A percentile compares a stretch with the other conserved stretches of the same genome.
Conservation (phyloP, 2,797 vertebrate species). For the Pipistrellus pipistrellus region DNA sequence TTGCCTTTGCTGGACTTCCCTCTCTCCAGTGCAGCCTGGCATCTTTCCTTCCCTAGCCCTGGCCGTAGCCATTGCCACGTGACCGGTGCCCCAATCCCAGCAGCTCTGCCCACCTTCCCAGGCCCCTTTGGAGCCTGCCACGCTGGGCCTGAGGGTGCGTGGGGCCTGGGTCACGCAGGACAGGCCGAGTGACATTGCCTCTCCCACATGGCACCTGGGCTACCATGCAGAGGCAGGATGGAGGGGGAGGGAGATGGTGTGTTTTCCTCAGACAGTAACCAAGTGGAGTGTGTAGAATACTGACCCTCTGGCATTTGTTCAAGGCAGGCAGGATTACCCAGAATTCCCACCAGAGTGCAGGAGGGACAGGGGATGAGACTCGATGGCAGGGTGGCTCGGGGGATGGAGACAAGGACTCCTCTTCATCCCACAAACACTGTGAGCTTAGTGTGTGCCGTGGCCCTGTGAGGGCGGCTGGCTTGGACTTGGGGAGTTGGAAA, state of each 20-base stretch:
- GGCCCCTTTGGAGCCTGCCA: neutral
- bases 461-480: neutral
- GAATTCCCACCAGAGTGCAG: neutral
- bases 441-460: neutral
- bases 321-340: neutral
- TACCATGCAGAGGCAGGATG: neutral
- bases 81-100: neutral
- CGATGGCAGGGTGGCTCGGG: neutral
- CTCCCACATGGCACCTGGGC: neutral
- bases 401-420: neutral
- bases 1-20: neutral
- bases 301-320: neutral
- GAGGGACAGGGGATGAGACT: neutral
- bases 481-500: slow-evolving; percentile 20
- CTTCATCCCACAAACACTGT: neutral
- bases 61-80: neutral
- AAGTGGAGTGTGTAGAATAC: neutral
- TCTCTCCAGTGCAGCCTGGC: neutral
- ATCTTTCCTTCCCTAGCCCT: neutral
- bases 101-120: neutral
- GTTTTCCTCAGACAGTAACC: neutral
- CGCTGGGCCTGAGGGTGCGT: neutral
- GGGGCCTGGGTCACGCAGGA: neutral
- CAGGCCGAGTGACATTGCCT: neutral
- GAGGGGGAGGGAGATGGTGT: neutral